phyloP scores from a whole-genome alignment of 2,797 vertebrate species.

The Helicolenus hilgendorfi region DNA sequence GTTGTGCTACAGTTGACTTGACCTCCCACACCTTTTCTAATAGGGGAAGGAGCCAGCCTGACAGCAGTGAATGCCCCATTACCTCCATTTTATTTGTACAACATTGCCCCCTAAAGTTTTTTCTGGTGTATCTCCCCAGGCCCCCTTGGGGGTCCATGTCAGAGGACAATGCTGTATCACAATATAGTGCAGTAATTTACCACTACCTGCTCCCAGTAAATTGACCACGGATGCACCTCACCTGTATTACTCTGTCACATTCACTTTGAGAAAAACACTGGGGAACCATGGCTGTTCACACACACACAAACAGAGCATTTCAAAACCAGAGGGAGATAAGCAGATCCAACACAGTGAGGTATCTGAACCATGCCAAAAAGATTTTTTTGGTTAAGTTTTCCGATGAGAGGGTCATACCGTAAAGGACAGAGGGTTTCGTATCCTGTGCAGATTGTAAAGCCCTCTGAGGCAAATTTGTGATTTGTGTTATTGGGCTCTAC shows the following conservation, averaged over 20 bases:
- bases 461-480: too few relatives aligned
- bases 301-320: conserved; percentile 4
- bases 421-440: too few relatives aligned
- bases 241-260: conserved; percentile 78
- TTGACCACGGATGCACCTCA: conserved; percentile 67
- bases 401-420: too few relatives aligned
- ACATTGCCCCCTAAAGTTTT: conserved; percentile 88
- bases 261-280: conserved; percentile 69
- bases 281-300: conserved; percentile 17
- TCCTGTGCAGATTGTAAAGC: too few relatives aligned
- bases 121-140: conserved; percentile 32
- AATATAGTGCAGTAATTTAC: conserved; percentile 76
- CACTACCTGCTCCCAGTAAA: conserved; percentile 68
- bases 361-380: neutral
- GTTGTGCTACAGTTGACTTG: conserved; percentile 57
- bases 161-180: conserved; percentile 59
- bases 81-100: conserved; percentile 75
- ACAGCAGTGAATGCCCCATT: conserved; percentile 8
- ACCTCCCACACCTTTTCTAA: conserved; percentile 62
- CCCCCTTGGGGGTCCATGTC: conserved; percentile 15
- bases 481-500: too few relatives aligned
- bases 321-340: conserved; percentile 1
- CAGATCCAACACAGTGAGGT: neutral
- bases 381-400: too few relatives aligned
- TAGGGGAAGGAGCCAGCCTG: conserved; percentile 7